Conservation (phyloP, 2,113 vertebrate species). For the Sinocyclocheilus anshuiensis region DNA sequence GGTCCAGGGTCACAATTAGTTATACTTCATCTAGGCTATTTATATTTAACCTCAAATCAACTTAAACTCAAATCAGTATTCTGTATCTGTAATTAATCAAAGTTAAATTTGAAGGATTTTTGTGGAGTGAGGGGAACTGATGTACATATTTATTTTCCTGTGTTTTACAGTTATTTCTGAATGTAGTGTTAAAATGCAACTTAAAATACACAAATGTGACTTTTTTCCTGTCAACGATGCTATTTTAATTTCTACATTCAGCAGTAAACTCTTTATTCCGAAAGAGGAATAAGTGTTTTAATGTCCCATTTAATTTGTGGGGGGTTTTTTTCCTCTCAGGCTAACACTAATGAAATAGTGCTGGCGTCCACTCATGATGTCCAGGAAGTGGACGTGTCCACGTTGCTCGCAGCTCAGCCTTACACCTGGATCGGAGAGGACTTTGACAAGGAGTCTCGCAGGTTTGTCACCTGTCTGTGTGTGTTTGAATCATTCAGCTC, state of each 20-base stretch:
- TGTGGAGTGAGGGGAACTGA: too few species aligned
- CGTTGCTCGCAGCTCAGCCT: constrained; percentile 87
- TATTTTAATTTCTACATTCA: background rate
- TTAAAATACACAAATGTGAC: background rate
- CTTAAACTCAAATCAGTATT: too few species aligned
- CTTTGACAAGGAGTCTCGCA: constrained; percentile 94
- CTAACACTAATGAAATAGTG: constrained; percentile 92
- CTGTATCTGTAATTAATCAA: too few species aligned
- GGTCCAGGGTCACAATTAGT: too few species aligned
- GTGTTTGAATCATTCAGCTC: background rate
- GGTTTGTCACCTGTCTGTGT: constrained; percentile 70
- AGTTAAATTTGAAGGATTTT: too few species aligned
- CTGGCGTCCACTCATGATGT: constrained; percentile 97
- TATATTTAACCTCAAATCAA: too few species aligned
- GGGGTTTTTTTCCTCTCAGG: constrained; percentile 72
- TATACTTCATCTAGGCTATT: too few species aligned
- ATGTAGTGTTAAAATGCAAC: background rate
- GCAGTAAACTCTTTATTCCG: background rate
- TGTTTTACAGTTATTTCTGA: background rate
- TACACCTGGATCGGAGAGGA: constrained; percentile 98
- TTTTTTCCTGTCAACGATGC: background rate
- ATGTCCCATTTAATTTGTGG: background rate
- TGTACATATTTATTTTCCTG: too few species aligned
- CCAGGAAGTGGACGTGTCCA: constrained; percentile 94
- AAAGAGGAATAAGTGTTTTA: background rate